Evolutionary conservation across 2,113 vertebrate genomes (phyloP), one percentile per base, ranked within the genome.

Genomic region (Chrysochloris asiatica): DNA sequence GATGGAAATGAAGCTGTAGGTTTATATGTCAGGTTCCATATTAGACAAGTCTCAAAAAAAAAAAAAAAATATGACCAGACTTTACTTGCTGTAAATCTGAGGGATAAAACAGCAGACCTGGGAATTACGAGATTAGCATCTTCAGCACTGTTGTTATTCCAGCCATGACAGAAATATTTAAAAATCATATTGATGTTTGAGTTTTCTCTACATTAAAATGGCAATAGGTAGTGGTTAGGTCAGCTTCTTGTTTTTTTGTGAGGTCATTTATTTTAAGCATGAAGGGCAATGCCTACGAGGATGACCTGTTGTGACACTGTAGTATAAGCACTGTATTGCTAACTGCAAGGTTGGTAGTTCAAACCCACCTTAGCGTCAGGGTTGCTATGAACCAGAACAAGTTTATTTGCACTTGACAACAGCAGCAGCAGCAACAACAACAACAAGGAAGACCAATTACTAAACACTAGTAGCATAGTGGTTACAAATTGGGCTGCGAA

Each of bases 1-100:
- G 76, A 93, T 65, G 67, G 95, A 86, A 94, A 94, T 86, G 88
- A 96, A 94, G 79, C 43, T 80, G 30, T 72, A 50, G n/a, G n/a
- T 65, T 93, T 86, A 54, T 28, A 61, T 67, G 52, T 56, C n/a
- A 76, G 65, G 24, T 33, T 86, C 33, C 38, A 17, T 71, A 38
- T 76, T 52, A 94, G 79, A 94, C 28, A 88, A 79, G 71, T 14
- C 43, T 86, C 56, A 21, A 71, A 61, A 83, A 88, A 88, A 72
- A 12, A 21, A 71, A 61, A 83, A 88, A 88, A 72, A 12, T 89
- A 36, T 77, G 48, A 73, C 50, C 36, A 83, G 78, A n/a, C 28
- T 86, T 90, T 86, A 38, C 78, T 61, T 90, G 43, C 8, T 88
- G 38, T 45, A 80, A 92, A 88, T 47, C 10, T 43, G 33, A 89